Evolutionary conservation across 2,888 invertebrate genomes (phyloP), one percentile per base, ranked within the genome.

Genomic region (Andrena bicolor): DNA sequence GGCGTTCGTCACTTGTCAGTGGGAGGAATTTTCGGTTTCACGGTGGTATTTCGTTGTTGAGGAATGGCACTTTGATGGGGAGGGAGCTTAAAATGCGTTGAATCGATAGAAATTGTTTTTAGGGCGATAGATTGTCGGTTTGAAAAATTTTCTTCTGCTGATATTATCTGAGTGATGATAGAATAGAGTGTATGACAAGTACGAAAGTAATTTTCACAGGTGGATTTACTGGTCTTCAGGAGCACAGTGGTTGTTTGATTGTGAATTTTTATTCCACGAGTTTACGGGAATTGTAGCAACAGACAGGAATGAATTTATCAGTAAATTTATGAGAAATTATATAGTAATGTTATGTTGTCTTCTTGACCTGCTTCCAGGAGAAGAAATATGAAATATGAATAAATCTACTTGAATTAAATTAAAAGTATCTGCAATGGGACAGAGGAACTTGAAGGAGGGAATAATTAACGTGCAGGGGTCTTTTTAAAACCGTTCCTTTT

Each of bases 1-100:
- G 49, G 16, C 20, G 58, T 41, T 58, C 76, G 76, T 76, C 65
- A 30, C 32, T 76, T 65, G 76, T 76, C 49, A 28, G 32, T 35
- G 32, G 30, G 28, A 56, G 53, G 48, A 73, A 63, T 20, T 26
- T 26, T 3, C 7, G 28, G 20, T 60, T 76, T 48, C 41, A 20
- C 2, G 48, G 41, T 41, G 41, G 41, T 41, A 41, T 41, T 41
- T 16, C 41, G 41, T 16, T 41, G 41, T 41, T 16, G 16, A 41
- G 41, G 41, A 41, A 41, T 41, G 41, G 41, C 41, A 16, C 41
- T 41, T 41, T 41, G 5, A 41, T 41, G 41, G 41, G 41, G 41
- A 13, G 41, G 16, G 16, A 41, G 41, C 41, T 13, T 41, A 13
- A 41, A 41, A 41, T 41, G 13, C 16, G 16, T 16, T 13, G 41